A percentile compares a stretch with the other conserved stretches of the same genome.
Conservation (phyloP, 2,797 vertebrate species). For the Sebastes minor region DNA sequence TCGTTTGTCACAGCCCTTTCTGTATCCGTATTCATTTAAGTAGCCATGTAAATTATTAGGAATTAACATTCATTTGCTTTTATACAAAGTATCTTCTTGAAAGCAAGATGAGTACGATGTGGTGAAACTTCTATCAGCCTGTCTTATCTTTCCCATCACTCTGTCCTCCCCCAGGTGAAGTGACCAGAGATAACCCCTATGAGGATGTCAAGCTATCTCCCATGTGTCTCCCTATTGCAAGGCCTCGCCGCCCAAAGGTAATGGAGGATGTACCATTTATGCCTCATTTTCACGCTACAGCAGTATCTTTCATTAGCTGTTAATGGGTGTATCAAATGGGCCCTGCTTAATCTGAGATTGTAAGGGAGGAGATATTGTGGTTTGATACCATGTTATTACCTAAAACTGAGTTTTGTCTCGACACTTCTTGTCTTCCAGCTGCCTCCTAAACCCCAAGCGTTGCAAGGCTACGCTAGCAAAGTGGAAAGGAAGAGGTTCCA, state of each 20-base stretch:
- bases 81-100: neutral
- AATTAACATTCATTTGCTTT: neutral
- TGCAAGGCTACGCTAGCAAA: constrained; percentile 74
- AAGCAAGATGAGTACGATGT: neutral
- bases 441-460: constrained; percentile 86
- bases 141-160: constrained; percentile 18
- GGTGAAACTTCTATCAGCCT: neutral
- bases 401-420: neutral
- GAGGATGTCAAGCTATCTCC: constrained; percentile 89
- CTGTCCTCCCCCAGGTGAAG: constrained; percentile 76
- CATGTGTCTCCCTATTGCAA: constrained; percentile 83
- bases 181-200: constrained; percentile 87
- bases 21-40: neutral
- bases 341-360: neutral
- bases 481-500: constrained; percentile 52
- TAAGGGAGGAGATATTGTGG: neutral
- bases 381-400: neutral
- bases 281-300: neutral
- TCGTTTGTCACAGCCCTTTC: neutral
- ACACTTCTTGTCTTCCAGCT: constrained; percentile 74
- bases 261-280: neutral
- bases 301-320: neutral
- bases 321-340: neutral
- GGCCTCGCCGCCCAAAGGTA: constrained; percentile 84
- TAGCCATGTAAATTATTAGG: neutral